phyloP scores from a whole-genome alignment of 2,113 vertebrate species.

The Merops nubicus region DNA sequence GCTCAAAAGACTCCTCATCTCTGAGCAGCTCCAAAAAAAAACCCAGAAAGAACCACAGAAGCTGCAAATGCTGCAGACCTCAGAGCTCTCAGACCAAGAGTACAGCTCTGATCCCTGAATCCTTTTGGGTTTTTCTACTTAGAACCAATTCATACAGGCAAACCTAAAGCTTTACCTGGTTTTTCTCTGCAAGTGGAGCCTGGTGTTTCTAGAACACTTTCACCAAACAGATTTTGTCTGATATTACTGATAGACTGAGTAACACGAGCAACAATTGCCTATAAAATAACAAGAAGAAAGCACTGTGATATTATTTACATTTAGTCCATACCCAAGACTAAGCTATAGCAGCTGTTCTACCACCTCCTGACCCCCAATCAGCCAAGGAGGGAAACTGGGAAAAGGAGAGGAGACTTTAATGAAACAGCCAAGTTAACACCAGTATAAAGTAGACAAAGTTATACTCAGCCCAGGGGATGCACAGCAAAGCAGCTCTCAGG shows the following conservation, averaged over 20 bases:
- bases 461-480: not conserved
- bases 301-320: not conserved
- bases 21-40: not conserved
- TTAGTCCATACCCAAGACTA: not conserved
- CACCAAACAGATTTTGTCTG: not conserved
- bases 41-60: not conserved
- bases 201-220: not conserved
- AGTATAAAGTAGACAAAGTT: not conserved
- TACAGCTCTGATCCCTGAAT: not conserved
- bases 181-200: accelerated
- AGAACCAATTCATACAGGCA: not conserved
- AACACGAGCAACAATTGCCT: not conserved
- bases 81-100: not conserved
- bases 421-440: not conserved
- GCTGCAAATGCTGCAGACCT: not conserved
- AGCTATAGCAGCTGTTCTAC: not conserved
- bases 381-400: not conserved
- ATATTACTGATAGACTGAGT: accelerated
- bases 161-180: not conserved
- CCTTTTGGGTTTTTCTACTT: not conserved
- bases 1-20: not conserved
- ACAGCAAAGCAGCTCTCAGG: not conserved
- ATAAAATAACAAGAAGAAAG: not conserved
- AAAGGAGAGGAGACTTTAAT: not conserved
- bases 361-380: not conserved